phyloP scores from a whole-genome alignment of 2,888 invertebrate genomes.

The Papilio gigon region DNA sequence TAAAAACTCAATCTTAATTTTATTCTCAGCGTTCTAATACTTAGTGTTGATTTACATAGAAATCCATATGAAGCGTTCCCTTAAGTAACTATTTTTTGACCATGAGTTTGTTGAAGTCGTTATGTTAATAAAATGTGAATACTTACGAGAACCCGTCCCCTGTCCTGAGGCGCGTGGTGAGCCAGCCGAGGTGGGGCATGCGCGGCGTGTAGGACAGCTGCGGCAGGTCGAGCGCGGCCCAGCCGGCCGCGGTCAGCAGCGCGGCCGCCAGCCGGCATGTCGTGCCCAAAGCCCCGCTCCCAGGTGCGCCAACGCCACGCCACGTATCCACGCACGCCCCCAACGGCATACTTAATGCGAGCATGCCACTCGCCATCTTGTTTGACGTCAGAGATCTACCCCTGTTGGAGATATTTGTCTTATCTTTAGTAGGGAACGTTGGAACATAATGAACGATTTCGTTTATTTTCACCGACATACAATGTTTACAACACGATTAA shows the following conservation, averaged over 20 bases:
- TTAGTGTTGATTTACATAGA: too few relatives aligned
- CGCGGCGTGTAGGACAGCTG: conserved; percentile 45
- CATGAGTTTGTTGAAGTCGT: too few relatives aligned
- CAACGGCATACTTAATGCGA: conserved; percentile 94
- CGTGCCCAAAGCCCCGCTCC: conserved; percentile 51
- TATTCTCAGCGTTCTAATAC: too few relatives aligned
- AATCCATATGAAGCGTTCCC: too few relatives aligned
- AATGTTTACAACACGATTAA: too few relatives aligned
- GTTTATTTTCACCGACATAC: too few relatives aligned
- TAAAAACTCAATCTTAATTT: neutral
- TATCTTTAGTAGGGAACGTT: too few relatives aligned
- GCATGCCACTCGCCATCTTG: conserved; percentile 91
- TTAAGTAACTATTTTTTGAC: too few relatives aligned
- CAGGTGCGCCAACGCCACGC: conserved; percentile 56
- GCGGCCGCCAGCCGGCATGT: conserved; percentile 45
- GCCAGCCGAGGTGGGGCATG: conserved; percentile 49
- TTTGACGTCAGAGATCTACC: conserved; percentile 97
- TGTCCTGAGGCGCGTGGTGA: conserved; percentile 54
- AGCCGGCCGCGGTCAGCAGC: conserved; percentile 58
- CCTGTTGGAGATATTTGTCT: conserved; percentile 86
- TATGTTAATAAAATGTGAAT: neutral
- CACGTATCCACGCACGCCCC: conserved; percentile 90
- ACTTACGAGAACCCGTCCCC: conserved; percentile 68
- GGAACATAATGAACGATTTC: too few relatives aligned
- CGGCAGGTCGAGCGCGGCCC: conserved; percentile 73